phyloP scores from a whole-genome alignment of 2,797 vertebrate species.

The Danio tinwini region DNA sequence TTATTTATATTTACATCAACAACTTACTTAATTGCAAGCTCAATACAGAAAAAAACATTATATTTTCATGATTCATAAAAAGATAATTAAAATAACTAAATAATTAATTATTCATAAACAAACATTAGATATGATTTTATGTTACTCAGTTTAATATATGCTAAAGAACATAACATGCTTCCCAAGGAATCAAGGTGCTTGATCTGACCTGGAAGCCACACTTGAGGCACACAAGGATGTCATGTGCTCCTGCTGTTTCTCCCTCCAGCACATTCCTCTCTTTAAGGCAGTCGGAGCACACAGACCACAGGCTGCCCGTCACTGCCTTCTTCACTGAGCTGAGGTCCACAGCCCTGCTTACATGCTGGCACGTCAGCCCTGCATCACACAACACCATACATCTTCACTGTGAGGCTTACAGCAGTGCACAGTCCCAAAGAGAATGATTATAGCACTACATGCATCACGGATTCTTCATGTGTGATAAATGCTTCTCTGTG shows the following conservation, averaged over 20 bases:
- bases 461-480: background rate
- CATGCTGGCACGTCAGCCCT: conserved; percentile 93
- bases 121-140: no score
- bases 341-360: conserved; percentile 90
- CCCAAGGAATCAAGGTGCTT: no score
- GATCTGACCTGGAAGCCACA: conserved; percentile 90
- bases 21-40: no score
- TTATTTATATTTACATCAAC: no score
- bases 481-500: background rate
- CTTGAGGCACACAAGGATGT: conserved; percentile 92
- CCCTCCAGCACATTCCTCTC: conserved; percentile 86
- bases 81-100: no score
- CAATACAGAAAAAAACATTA: no score
- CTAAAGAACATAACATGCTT: no score
- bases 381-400: background rate
- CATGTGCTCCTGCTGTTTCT: conserved; percentile 78
- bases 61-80: no score
- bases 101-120: no score
- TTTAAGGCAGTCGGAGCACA: conserved; percentile 91
- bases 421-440: background rate
- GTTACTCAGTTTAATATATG: no score
- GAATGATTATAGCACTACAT: background rate
- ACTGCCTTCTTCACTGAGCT: conserved; percentile 90
- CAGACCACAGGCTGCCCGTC: conserved; percentile 85
- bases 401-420: background rate